Conservation (phyloP, 2,888 invertebrate species). For the Erebia epiphron region DNA sequence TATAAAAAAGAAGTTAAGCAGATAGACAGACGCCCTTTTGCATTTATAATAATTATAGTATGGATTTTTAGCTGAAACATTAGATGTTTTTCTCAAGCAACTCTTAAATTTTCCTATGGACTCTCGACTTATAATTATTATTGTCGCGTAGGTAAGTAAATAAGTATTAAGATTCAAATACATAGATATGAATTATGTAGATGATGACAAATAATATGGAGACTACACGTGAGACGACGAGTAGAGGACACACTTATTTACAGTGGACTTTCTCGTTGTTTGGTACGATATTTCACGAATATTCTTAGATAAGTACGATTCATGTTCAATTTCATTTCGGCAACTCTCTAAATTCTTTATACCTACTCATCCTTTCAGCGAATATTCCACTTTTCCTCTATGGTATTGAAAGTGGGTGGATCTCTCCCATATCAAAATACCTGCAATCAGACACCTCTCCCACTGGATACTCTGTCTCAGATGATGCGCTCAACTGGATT, state of each 20-base stretch:
- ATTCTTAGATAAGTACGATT: not conserved
- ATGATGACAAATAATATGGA: not conserved
- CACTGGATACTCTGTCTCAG: constrained; percentile 9
- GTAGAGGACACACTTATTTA: constrained; percentile 39
- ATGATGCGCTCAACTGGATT: constrained; percentile 12
- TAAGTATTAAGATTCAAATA: not conserved
- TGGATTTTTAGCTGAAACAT: too few species aligned
- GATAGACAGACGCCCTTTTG: too few species aligned
- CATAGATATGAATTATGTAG: not conserved
- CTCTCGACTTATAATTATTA: not conserved
- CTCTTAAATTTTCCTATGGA: not conserved
- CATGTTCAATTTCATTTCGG: not conserved
- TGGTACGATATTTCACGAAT: constrained; percentile 35
- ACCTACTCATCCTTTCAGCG: not conserved
- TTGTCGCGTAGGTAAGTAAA: not conserved
- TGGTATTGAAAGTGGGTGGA: constrained; percentile 18
- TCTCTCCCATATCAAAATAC: constrained; percentile 17
- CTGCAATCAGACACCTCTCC: constrained; percentile 16
- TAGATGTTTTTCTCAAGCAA: not conserved
- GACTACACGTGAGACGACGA: not conserved
- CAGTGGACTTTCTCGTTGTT: constrained; percentile 46
- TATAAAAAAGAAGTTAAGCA: too few species aligned
- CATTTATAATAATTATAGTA: too few species aligned
- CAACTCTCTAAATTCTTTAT: not conserved
- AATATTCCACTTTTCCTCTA: constrained; percentile 10